Conservation (phyloP, 2,888 invertebrate genomes). For the Tetramorium bicarinatum region DNA sequence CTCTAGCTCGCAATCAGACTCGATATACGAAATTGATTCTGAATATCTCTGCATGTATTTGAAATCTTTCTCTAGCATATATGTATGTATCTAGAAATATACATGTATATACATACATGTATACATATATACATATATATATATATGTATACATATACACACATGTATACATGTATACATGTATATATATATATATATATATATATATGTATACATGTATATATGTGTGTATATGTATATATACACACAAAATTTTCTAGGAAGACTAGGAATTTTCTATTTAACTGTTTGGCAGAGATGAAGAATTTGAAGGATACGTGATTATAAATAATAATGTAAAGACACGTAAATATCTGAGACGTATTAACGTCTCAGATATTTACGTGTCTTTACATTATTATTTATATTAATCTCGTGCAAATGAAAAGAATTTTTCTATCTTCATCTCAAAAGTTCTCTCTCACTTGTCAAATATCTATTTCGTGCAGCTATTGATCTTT, state of each 20-base stretch:
- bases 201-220: too few species aligned
- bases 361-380: too few species aligned
- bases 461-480: background rate
- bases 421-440: background rate
- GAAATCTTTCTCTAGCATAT: background rate
- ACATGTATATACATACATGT: too few species aligned
- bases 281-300: constrained; percentile 26
- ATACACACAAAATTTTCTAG: background rate
- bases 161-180: too few species aligned
- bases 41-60: background rate
- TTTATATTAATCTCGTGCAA: too few species aligned
- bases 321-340: background rate
- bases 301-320: background rate
- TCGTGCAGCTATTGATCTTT: background rate
- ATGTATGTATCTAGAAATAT: background rate
- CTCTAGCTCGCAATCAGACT: too few species aligned
- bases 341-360: too few species aligned
- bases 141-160: too few species aligned
- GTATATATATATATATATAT: too few species aligned
- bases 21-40: background rate
- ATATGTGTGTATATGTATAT: background rate
- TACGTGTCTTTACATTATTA: too few species aligned
- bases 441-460: background rate
- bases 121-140: too few species aligned
- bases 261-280: constrained; percentile 17